Conservation (phyloP, 2,113 vertebrate species). For the Alligator sinensis region DNA sequence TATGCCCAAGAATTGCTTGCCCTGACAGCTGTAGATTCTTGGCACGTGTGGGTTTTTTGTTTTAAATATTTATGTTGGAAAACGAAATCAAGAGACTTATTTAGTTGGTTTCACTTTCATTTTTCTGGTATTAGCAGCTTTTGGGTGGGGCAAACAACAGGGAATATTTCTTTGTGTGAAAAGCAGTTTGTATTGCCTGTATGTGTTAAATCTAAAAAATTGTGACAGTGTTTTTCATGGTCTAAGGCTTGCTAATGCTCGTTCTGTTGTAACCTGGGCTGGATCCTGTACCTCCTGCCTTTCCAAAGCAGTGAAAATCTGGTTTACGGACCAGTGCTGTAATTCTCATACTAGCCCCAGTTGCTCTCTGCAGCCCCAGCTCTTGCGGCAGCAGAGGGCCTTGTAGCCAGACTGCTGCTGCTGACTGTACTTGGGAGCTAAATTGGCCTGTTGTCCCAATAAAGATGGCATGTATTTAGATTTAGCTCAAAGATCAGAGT, state of each 20-base stretch:
- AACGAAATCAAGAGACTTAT: neutral
- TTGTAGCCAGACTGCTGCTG: neutral
- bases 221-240: neutral
- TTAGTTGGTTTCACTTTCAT: slow-evolving; percentile 53
- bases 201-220: neutral
- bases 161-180: slow-evolving; percentile 20
- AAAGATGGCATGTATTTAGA: neutral
- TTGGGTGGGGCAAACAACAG: neutral
- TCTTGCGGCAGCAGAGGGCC: neutral
- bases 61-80: neutral
- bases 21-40: neutral
- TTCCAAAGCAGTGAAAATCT: too few species aligned
- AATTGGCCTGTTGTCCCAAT: neutral
- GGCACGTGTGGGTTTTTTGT: neutral
- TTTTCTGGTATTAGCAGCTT: neutral
- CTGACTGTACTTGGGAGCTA: neutral
- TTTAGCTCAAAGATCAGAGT: neutral
- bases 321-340: too few species aligned
- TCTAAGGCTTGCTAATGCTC: neutral
- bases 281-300: neutral
- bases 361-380: neutral
- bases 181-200: neutral
- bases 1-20: neutral
- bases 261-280: neutral
- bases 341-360: neutral